Evolutionary conservation across 2,797 vertebrate genomes (phyloP).

Genomic region (Ptychadena robeensis): DNA sequence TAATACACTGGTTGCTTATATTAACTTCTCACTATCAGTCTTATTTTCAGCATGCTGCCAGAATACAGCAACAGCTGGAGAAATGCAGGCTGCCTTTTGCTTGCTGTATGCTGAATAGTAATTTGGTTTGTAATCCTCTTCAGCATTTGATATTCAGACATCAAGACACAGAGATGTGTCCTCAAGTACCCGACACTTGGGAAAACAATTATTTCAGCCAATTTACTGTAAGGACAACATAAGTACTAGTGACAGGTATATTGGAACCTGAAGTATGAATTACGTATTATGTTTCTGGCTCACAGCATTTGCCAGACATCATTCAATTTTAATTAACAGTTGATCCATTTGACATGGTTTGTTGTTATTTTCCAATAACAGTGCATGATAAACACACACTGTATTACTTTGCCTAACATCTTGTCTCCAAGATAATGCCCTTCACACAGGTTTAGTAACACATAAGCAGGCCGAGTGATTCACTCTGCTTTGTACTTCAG

Average conservation of each 20-base stretch:
- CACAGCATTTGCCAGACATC: constrained; percentile 52
- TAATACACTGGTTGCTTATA: background rate
- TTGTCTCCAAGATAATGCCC: constrained; percentile 26
- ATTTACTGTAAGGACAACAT: constrained; percentile 67
- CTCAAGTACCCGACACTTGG: constrained; percentile 53
- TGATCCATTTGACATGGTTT: constrained; percentile 41
- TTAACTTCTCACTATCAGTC: background rate
- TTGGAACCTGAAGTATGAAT: constrained; percentile 41
- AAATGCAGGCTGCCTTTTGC: constrained; percentile 2
- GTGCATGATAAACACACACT: constrained; percentile 37
- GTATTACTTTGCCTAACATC: constrained; percentile 9
- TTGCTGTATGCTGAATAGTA: constrained; percentile 23
- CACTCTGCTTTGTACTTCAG: background rate
- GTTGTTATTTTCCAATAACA: constrained; percentile 54
- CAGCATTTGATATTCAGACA: constrained; percentile 50
- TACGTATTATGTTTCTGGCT: constrained; percentile 52
- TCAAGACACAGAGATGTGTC: constrained; percentile 43
- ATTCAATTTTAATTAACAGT: constrained; percentile 57
- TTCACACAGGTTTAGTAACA: constrained; percentile 5
- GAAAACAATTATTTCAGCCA: constrained; percentile 68
- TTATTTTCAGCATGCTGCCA: constrained; percentile 2
- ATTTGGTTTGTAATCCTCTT: constrained; percentile 28
- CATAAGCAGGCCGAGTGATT: background rate
- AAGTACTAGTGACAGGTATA: constrained; percentile 67
- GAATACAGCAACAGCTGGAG: constrained; percentile 23